phyloP scores from a whole-genome alignment of 2,888 invertebrate species.

The Mythimna pallens region DNA sequence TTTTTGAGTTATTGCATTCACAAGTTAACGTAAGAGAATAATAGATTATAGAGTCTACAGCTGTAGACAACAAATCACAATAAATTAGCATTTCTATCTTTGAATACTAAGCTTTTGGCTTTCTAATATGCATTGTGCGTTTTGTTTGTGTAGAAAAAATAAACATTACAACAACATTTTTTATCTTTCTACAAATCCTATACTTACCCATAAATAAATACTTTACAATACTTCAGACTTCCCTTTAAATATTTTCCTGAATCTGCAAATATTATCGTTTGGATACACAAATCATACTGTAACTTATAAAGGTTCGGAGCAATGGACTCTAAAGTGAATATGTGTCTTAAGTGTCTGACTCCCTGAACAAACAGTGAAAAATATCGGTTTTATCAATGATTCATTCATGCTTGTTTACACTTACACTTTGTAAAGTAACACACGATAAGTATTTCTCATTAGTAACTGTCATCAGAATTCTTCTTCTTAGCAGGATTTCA shows the following conservation, averaged over 20 bases:
- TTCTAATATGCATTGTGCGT: neutral
- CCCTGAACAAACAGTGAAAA: constrained; percentile 44
- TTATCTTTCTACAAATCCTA: no score
- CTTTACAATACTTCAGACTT: neutral
- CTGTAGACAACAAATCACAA: no score
- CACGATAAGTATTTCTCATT: constrained; percentile 3
- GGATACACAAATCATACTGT: neutral
- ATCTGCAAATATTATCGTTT: constrained; percentile 23
- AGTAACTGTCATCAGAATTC: constrained; percentile 4
- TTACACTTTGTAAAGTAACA: constrained; percentile 19
- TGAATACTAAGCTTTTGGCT: no score
- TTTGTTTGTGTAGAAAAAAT: neutral
- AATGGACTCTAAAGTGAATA: constrained; percentile 36
- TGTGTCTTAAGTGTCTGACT: constrained; percentile 20
- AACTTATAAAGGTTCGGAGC: constrained; percentile 6
- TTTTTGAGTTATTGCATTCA: no score
- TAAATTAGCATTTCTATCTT: no score
- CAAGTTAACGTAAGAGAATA: no score
- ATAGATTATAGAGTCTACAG: no score
- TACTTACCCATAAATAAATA: neutral
- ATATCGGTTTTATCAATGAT: constrained; percentile 35
- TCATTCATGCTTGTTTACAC: constrained; percentile 34
- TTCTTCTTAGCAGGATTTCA: no score
- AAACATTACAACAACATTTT: no score
- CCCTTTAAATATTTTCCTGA: constrained; percentile 17